Evolutionary conservation across 2,888 invertebrate species (phyloP), one percentile per base, ranked within the genome.

Genomic region (Apotomis betuletana): DNA sequence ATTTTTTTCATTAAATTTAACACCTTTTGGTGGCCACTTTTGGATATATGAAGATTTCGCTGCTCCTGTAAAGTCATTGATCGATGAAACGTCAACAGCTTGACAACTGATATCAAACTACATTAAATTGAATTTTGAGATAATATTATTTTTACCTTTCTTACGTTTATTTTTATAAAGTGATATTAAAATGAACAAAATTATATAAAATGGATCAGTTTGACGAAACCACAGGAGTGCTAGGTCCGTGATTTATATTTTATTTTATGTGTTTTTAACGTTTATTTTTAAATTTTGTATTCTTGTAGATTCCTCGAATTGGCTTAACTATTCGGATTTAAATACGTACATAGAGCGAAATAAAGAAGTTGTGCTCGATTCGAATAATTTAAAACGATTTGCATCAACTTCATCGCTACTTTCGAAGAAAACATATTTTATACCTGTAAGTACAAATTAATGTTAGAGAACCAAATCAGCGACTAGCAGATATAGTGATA

Each of bases 291-390:
- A 78, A 77, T 79, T 80, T 78, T 80, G 79, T 78, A 79, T 83
- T 85, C 83, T 81, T 86, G 77, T 88, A 91, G 90, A 87, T 79
- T 84, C 85, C 13, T 79, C 90, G 79, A 85, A 88, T 72, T 84
- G 83, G 75, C 77, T 88, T 68, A 83, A 84, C 79, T 87, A 85
- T 10, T 83, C 87, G 36, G 82, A 85, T 58, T 85, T 83, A 77
- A 84, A 51, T 67, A 51, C 46, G 84, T 76, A 73, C 55, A 57
- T 65, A 68, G 12, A 65, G 60, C 55, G 59, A 46, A 57, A 55
- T 71, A 59, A 60, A 70, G 55, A 75, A 64, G 49, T 55, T 46
- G 46, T 57, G 3, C 54, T 38, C 15, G 54, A 55, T 44, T 27
- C 27, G 27, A 44, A 10, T 55, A 54, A 55, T 44, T n/a, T 55